Conservation (phyloP, 1,140 invertebrate species). For the Lamellibrachia luymesi region DNA sequence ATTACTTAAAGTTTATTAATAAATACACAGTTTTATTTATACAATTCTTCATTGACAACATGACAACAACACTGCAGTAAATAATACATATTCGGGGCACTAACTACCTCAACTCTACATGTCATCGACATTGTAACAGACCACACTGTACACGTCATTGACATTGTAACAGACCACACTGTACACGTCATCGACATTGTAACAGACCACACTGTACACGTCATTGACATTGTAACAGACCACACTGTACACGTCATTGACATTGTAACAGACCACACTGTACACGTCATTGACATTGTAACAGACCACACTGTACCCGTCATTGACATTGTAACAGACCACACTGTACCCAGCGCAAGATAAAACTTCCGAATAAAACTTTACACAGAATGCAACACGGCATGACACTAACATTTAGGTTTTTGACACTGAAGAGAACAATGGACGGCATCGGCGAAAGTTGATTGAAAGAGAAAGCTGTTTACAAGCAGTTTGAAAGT, state of each 20-base stretch:
- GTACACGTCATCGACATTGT: too few species aligned
- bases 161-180: too few species aligned
- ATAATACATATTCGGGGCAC: neutral
- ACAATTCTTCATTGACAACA: neutral
- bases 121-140: neutral
- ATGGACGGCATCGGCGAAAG: neutral
- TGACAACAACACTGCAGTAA: neutral
- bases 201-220: neutral
- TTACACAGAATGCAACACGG: neutral
- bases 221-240: neutral
- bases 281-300: neutral
- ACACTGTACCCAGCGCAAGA: neutral
- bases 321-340: neutral
- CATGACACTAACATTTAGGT: neutral
- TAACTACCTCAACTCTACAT: neutral
- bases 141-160: neutral
- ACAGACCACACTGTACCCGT: too few species aligned
- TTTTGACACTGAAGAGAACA: neutral
- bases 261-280: neutral
- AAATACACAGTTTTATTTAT: conserved; percentile 4
- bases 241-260: neutral
- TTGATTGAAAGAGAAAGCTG: neutral
- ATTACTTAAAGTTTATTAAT: neutral
- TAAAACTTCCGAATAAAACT: neutral
- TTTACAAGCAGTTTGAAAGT: neutral